These are phyloP conservation scores for Falcunculus frontatus DNA, from an alignment of 2,113 vertebrate genomes.

Conservation along the genomic window DNA sequence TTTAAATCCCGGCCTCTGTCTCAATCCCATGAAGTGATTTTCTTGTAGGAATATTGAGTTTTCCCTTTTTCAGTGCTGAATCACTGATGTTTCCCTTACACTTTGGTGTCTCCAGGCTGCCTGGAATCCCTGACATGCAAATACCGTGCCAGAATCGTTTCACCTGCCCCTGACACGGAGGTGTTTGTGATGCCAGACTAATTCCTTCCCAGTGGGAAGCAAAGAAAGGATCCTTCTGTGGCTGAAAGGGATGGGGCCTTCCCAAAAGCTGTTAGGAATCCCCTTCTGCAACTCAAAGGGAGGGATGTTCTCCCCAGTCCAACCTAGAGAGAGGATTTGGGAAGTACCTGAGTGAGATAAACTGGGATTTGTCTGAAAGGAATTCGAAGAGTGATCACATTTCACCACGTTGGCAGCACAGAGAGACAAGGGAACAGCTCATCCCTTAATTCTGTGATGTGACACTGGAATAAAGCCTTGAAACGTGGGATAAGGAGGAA, in stretches of 20 bases:
- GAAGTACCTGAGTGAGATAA: background rate
- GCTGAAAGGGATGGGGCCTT: background rate
- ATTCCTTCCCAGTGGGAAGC: background rate
- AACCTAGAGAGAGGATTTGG: background rate
- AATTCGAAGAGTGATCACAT: background rate
- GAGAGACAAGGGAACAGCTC: background rate
- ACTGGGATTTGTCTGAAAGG: background rate
- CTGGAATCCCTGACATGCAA: background rate
- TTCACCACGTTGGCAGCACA: background rate
- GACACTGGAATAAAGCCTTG: background rate
- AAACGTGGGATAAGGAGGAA: background rate
- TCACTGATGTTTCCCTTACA: background rate
- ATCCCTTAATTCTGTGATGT: background rate
- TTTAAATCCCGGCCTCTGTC: background rate
- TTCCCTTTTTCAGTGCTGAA: no score
- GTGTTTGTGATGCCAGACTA: background rate
- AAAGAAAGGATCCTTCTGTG: background rate
- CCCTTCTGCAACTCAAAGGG: background rate
- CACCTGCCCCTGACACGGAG: background rate
- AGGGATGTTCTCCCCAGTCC: background rate
- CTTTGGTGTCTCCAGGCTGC: background rate
- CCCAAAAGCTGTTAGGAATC: background rate
- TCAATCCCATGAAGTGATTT: background rate
- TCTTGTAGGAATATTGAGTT: background rate
- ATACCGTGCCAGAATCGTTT: accelerated